These are phyloP conservation scores for Vidua macroura DNA, from an alignment of 2,113 vertebrate species.

Conservation along the genomic window DNA sequence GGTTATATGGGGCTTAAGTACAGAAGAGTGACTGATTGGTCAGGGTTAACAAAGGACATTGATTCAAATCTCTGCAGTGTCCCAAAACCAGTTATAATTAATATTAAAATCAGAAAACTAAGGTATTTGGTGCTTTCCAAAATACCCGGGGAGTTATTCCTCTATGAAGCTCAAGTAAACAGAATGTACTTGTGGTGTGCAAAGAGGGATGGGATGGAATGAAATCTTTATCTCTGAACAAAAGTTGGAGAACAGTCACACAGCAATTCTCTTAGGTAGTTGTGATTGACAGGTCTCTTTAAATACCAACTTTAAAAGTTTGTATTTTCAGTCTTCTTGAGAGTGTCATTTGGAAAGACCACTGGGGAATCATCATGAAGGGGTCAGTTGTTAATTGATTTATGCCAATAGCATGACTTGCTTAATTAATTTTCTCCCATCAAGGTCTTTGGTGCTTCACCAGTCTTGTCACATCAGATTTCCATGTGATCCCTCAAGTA, in stretches of 20 bases:
- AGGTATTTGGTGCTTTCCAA: neutral
- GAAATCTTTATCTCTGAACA: neutral
- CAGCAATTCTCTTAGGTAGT: neutral
- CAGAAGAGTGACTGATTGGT: neutral
- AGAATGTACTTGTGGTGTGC: neutral
- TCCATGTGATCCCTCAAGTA: neutral
- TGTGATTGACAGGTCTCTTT: neutral
- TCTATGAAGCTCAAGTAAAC: neutral
- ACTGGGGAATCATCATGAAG: neutral
- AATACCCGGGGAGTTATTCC: neutral
- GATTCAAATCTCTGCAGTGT: neutral
- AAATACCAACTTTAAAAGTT: neutral
- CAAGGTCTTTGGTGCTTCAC: neutral
- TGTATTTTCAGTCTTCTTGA: neutral
- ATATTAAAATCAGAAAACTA: neutral
- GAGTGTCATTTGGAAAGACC: neutral
- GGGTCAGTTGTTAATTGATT: neutral
- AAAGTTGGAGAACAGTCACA: neutral
- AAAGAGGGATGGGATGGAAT: neutral
- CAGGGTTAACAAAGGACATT: neutral
- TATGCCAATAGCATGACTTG: neutral
- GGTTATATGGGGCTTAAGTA: neutral
- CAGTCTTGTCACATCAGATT: neutral
- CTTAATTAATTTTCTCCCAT: neutral
- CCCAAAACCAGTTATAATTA: neutral